Evolutionary conservation across 2,888 invertebrate species (phyloP), one percentile per base, ranked within the genome.

Genomic region (Acleris sparsana): DNA sequence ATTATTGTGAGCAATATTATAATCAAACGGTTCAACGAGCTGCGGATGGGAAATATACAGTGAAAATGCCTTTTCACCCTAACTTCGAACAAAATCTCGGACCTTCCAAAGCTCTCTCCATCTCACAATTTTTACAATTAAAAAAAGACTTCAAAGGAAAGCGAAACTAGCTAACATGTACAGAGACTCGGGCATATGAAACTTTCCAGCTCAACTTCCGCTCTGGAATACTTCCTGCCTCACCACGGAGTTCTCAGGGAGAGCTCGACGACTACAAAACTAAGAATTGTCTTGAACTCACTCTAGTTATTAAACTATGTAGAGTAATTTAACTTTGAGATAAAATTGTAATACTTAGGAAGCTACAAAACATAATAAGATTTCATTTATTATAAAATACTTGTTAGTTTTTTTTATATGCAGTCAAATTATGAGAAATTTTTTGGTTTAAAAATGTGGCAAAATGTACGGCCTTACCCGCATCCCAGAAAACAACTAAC

Each of bases 1-100:
- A 71, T 5, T 44, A 61, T 7, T 68, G 71, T 20, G 70, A 71
- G 59, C 17, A 33, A 0, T 65, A 48, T 20, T 73, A 70, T 20
- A 63, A 39, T 4, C 13, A 68, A 51, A 71, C 70, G 2, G 53
- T 53, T 2, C 51, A 52, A 22, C 52, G 70, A 46, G 2, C 1
- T 0, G 3, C 48, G 1, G 65, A 68, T 18, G 70, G 70, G 11
- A 57, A 61, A 58, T 72, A 72, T 22, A 57, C 68, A 1, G 72
- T 72, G 0, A 60, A 64, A 46, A 69, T 71, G 65, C 72, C 72
- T 11, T 20, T 72, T 3, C 58, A 1, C 7, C 22, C 64, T 0
- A 46, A 69, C 39, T 67, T 53, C 29, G 52, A 67, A 20, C 11
- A 44, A 55, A 59, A 72, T 20, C 43, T 73, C 7, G 69, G 67